Conservation (phyloP, 2,888 invertebrate genomes). For the Zhuqinia jingwanae region DNA sequence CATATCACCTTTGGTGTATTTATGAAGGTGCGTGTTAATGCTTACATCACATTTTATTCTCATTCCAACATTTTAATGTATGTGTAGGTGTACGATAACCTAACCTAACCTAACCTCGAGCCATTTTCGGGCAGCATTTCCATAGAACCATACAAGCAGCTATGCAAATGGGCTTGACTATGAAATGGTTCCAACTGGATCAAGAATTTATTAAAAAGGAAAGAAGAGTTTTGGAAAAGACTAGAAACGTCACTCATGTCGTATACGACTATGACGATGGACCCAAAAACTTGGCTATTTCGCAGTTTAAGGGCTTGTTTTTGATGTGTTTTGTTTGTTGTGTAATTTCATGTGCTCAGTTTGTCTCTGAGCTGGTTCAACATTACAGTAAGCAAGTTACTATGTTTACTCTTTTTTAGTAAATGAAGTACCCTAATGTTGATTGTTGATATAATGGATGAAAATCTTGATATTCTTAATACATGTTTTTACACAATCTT, state of each 20-base stretch:
- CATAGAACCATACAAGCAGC: slow-evolving; percentile 42
- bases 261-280: slow-evolving; percentile 54
- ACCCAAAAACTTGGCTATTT: slow-evolving; percentile 42
- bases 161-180: slow-evolving; percentile 44
- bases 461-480: too few species aligned
- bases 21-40: too few species aligned
- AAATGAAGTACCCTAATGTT: too few species aligned
- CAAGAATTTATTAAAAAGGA: slow-evolving; percentile 30
- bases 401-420: too few species aligned
- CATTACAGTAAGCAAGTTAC: background rate
- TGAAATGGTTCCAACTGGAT: slow-evolving; percentile 55
- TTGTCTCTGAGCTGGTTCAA: background rate
- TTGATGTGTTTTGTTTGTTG: background rate
- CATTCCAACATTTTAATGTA: background rate
- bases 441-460: too few species aligned
- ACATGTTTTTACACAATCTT: too few species aligned
- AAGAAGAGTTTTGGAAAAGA: slow-evolving; percentile 33
- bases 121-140: slow-evolving; percentile 44
- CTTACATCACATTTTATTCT: background rate
- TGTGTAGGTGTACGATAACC: too few species aligned
- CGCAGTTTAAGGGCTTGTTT: slow-evolving; percentile 50
- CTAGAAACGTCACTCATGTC: slow-evolving; percentile 5
- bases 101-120: too few species aligned
- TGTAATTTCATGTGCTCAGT: background rate
- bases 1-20: too few species aligned